Conservation (phyloP, 2,797 vertebrate species). For the Dicrostonyx torquatus region DNA sequence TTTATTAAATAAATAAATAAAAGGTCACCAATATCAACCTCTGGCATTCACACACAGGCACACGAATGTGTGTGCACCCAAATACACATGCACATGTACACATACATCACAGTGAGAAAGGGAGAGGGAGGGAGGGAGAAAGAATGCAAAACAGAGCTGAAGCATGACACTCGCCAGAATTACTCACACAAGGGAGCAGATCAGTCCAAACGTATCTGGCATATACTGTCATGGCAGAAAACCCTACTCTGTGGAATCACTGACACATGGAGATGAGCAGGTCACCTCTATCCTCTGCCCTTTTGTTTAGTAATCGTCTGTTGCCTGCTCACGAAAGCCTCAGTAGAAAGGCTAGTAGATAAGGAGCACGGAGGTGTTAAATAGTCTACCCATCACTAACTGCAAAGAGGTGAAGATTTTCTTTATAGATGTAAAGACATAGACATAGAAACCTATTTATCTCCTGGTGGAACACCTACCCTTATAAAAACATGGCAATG, state of each 20-base stretch:
- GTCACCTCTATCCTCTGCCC: neutral
- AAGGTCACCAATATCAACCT: neutral
- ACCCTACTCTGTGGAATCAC: neutral
- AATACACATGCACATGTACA: neutral
- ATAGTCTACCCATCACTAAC: neutral
- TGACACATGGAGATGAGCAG: neutral
- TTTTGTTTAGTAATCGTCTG: conserved; percentile 5
- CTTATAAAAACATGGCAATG: conserved; percentile 14
- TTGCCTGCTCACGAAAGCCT: neutral
- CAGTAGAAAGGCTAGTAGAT: neutral
- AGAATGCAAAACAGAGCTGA: neutral
- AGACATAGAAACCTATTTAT: neutral
- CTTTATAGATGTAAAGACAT: neutral
- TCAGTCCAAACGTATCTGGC: neutral
- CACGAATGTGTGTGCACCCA: neutral
- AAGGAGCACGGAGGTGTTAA: neutral
- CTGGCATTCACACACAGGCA: neutral
- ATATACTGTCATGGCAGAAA: neutral
- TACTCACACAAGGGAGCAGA: neutral
- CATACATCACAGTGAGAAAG: neutral
- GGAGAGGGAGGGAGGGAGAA: neutral
- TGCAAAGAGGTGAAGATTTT: neutral
- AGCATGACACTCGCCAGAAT: neutral
- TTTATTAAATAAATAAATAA: no score
- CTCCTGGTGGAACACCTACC: neutral